Conservation (phyloP, 2,113 vertebrate genomes). For the Malurus elegans region DNA sequence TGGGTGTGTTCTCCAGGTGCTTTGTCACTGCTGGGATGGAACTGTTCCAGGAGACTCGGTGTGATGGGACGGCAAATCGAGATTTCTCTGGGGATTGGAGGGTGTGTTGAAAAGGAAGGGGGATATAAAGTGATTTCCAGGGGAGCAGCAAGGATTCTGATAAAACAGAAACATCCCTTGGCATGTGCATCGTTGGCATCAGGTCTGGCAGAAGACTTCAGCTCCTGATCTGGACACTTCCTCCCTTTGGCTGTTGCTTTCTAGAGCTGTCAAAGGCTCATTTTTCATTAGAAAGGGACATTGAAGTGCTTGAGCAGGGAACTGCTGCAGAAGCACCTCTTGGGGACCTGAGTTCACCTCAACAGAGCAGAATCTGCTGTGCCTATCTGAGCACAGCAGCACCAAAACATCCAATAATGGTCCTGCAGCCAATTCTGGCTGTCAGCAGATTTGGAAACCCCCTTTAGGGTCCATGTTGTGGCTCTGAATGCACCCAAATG, state of each 20-base stretch:
- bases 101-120: background rate
- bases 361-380: background rate
- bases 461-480: fast-evolving
- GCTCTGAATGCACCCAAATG: background rate
- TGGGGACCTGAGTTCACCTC: fast-evolving
- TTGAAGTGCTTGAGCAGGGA: background rate
- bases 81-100: background rate
- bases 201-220: background rate
- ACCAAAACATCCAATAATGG: fast-evolving
- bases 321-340: background rate
- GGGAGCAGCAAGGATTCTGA: background rate
- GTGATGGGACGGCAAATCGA: background rate
- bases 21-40: background rate
- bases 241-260: background rate
- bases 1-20: background rate
- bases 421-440: background rate
- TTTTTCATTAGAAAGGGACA: background rate
- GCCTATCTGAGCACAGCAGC: background rate
- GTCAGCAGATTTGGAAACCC: background rate
- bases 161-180: background rate
- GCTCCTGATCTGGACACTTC: background rate
- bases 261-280: background rate
- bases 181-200: fast-evolving
- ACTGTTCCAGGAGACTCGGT: background rate
- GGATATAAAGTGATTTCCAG: background rate